phyloP scores from a whole-genome alignment of 2,113 vertebrate species.

The Anas platyrhynchos region DNA sequence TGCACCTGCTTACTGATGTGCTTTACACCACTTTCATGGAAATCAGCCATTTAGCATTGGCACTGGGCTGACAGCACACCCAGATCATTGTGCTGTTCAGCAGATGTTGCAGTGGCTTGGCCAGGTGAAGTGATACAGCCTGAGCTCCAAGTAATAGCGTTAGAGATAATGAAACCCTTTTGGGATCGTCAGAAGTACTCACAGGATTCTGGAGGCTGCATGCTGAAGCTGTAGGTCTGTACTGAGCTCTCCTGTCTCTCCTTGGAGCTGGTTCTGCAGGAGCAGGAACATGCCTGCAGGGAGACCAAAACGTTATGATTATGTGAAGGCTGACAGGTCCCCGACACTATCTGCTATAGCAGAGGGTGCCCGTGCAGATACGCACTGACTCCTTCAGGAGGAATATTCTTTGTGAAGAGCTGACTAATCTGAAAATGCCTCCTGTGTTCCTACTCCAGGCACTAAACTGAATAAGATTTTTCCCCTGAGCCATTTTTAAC shows the following conservation, averaged over 20 bases:
- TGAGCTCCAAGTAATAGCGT: neutral
- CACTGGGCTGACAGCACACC: neutral
- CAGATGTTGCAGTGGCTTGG: neutral
- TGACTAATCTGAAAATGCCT: neutral
- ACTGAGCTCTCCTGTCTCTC: neutral
- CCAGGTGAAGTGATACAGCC: neutral
- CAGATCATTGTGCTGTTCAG: neutral
- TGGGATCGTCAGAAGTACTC: neutral
- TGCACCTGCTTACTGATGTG: too few relatives aligned
- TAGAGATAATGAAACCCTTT: neutral
- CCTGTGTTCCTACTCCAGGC: neutral
- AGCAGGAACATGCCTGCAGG: neutral
- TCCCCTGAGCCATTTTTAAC: neutral
- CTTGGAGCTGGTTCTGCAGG: neutral
- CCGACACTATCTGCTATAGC: too few relatives aligned
- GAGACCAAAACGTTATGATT: neutral
- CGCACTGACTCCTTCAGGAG: neutral
- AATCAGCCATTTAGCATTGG: neutral
- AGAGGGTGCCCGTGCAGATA: neutral
- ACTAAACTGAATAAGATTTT: neutral
- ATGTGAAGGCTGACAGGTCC: neutral
- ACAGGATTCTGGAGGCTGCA: neutral
- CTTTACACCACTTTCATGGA: neutral
- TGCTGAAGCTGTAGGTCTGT: accelerated
- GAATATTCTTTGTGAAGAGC: neutral